Evolutionary conservation across 2,888 invertebrate species (phyloP), one percentile per base, ranked within the genome.

Genomic region (Calameuta filiformis): DNA sequence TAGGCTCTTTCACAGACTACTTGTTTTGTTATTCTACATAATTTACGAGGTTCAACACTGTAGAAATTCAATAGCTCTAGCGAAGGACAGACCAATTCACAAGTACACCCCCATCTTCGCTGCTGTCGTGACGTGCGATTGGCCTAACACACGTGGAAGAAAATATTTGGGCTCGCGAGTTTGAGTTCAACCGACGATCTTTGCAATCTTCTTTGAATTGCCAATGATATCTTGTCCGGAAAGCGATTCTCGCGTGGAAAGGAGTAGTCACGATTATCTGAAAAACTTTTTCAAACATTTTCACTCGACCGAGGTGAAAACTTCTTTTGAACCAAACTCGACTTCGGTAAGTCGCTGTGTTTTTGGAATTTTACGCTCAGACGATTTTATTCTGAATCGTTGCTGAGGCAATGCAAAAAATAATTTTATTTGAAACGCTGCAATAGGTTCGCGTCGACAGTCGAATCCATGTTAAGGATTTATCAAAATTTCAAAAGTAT

Each of bases 181-280:
- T 40, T 15, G 4, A 40, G 40, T 40, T 4, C 40, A 40, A 4
- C 12, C 15, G 40, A 15, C 40, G 15, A 15, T 40, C 1, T 37
- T 35, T 35, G 35, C 35, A 35, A 35, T 31, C 31, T 31, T 31
- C 31, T 31, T 33, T 3, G 33, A 4, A 37, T 37, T 12, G 37
- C 4, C 37, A 37, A 37, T 37, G 37, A 37, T 12, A 37, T 12
- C 37, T 37, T 37, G 37, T 12, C 12, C 3, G 37, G 37, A 37
- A 37, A 37, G 12, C 12, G 12, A 37, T 37, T 4, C 40, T 40
- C 15, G 4, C 1, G 12, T 12, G 4, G 15, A 73, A 82, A 73
- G 73, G 77, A 76, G 73, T 75, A 74, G 79, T 79, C 68, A 78
- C 78, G 83, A 84, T 79, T 85, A 40, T 78, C 73, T 40, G 73